A percentile compares a stretch with the other conserved stretches of the same genome.
phyloP scores from a whole-genome alignment of 2,888 invertebrate species.

The Petrolisthes cinctipes region DNA sequence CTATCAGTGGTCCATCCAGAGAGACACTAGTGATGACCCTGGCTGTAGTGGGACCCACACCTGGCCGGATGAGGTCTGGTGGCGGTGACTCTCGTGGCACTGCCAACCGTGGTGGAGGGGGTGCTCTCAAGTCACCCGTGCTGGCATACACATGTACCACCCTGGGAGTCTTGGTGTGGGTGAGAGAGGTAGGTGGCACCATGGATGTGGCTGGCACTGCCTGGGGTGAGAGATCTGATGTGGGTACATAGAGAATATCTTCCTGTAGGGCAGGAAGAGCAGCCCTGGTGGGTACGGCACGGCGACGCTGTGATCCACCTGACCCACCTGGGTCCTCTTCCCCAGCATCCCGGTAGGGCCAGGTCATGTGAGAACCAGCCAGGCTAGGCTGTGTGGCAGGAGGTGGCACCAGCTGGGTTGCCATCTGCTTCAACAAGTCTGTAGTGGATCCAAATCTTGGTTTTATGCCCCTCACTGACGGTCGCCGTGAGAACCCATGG shows the following conservation, averaged over 20 bases:
- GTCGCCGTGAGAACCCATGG: constrained; percentile 89
- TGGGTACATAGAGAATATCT: constrained; percentile 56
- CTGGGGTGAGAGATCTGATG: constrained; percentile 56
- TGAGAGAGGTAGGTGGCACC: constrained; percentile 42
- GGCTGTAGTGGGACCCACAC: constrained; percentile 30
- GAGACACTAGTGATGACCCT: constrained; percentile 48
- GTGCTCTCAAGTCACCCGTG: constrained; percentile 58
- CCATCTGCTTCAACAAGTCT: constrained; percentile 85
- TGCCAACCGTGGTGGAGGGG: constrained; percentile 47
- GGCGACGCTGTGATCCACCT: constrained; percentile 22
- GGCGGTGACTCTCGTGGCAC: constrained; percentile 50
- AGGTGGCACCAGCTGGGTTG: constrained; percentile 75
- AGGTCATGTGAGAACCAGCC: constrained; percentile 62
- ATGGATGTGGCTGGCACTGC: constrained; percentile 29
- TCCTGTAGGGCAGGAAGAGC: constrained; percentile 61
- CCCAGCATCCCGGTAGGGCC: constrained; percentile 60
- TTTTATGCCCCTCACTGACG: constrained; percentile 89
- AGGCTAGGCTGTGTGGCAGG: constrained; percentile 47
- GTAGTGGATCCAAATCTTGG: constrained; percentile 78
- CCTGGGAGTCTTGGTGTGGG: constrained; percentile 50
- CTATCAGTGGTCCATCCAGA: constrained; percentile 30
- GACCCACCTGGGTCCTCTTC: constrained; percentile 42
- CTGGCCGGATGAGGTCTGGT: constrained; percentile 52
- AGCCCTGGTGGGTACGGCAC: constrained; percentile 41
- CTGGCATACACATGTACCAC: constrained; percentile 56